Conservation (phyloP, 2,797 vertebrate genomes). For the Eulemur coronatus region DNA sequence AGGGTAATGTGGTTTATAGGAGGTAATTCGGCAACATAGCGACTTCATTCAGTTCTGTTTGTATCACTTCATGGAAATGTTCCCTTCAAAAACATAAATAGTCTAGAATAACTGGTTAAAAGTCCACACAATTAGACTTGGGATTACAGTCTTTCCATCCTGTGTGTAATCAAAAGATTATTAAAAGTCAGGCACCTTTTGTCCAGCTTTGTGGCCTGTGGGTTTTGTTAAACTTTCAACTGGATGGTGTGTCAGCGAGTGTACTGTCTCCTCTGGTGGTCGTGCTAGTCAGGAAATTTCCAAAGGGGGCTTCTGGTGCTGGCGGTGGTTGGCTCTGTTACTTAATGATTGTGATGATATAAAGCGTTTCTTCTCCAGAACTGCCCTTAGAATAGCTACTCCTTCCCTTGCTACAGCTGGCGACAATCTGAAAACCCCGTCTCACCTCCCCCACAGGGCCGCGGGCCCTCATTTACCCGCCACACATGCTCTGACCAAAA, state of each 20-base stretch:
- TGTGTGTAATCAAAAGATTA: background rate
- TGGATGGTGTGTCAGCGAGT: background rate
- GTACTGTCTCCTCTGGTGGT: background rate
- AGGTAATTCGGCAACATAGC: background rate
- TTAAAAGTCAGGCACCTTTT: background rate
- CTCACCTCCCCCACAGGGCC: background rate
- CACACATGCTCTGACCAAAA: background rate
- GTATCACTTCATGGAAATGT: background rate
- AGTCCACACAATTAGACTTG: background rate
- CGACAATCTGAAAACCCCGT: background rate
- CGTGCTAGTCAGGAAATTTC: background rate
- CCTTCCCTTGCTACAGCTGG: background rate
- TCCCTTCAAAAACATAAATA: conserved; percentile 1
- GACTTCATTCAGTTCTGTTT: conserved; percentile 21
- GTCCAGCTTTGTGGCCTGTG: background rate
- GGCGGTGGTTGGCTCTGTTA: background rate
- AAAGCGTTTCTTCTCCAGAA: background rate
- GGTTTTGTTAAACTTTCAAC: background rate
- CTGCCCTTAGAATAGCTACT: background rate
- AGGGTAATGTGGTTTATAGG: background rate
- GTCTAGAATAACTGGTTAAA: background rate
- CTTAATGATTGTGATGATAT: background rate
- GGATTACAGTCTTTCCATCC: background rate
- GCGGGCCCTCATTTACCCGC: background rate
- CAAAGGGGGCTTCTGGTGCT: background rate